These are phyloP conservation scores for Lithosia quadra DNA, from an alignment of 2,888 invertebrate species.

Conservation along the genomic window DNA sequence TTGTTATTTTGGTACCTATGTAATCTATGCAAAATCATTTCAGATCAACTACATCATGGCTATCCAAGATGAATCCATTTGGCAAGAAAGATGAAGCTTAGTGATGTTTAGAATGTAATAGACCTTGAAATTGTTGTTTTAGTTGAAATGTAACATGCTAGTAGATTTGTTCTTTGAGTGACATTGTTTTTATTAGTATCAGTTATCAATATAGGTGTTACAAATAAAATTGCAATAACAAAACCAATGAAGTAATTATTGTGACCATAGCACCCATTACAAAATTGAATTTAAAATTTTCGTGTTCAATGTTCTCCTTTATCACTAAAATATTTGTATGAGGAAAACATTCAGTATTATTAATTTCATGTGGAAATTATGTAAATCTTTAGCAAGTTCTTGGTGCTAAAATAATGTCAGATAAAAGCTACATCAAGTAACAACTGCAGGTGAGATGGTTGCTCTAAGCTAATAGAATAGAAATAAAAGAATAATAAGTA, in stretches of 20 bases:
- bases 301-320: too few relatives aligned
- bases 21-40: constrained; percentile 40
- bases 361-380: too few relatives aligned
- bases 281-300: background rate
- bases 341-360: too few relatives aligned
- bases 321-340: too few relatives aligned
- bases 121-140: constrained; percentile 70
- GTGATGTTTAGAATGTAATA: constrained; percentile 39
- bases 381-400: too few relatives aligned
- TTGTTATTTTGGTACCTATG: too few relatives aligned
- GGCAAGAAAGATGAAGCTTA: constrained; percentile 89
- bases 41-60: constrained; percentile 88
- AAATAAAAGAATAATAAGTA: constrained; percentile 12
- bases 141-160: constrained; percentile 70
- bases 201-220: constrained; percentile 46
- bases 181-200: constrained; percentile 48
- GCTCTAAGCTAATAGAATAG: background rate
- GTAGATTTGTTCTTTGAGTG: constrained; percentile 65
- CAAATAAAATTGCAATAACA: constrained; percentile 21
- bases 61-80: constrained; percentile 93
- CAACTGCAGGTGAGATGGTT: too few relatives aligned
- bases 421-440: too few relatives aligned
- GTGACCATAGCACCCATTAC: background rate
- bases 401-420: too few relatives aligned
- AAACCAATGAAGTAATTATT: background rate